Conservation (phyloP, 2,888 invertebrate genomes). For the Archips crataeganus region DNA sequence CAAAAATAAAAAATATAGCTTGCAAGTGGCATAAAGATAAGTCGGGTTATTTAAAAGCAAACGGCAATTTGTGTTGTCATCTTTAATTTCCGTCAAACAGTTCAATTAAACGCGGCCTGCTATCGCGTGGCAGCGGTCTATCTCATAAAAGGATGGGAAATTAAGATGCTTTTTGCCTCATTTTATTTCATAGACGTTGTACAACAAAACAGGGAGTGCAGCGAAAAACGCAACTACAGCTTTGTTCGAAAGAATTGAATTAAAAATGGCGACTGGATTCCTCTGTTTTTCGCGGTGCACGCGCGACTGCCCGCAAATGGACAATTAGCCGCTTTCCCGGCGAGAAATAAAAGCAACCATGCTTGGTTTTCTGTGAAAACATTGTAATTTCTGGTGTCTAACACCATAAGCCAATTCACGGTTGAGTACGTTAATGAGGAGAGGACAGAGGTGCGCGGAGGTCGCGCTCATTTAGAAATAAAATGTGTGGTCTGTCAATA, state of each 20-base stretch:
- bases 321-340: constrained; percentile 72
- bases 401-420: constrained; percentile 35
- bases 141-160: constrained; percentile 67
- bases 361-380: constrained; percentile 60
- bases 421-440: constrained; percentile 9
- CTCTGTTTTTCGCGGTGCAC: constrained; percentile 75
- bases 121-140: constrained; percentile 47
- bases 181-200: constrained; percentile 72
- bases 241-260: constrained; percentile 81
- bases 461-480: neutral
- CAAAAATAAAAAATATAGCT: too few species aligned
- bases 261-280: constrained; percentile 76
- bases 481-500: neutral
- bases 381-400: constrained; percentile 56
- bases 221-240: constrained; percentile 66
- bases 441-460: neutral
- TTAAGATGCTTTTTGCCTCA: constrained; percentile 69
- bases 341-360: constrained; percentile 51
- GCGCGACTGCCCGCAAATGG: constrained; percentile 80
- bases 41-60: neutral
- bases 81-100: constrained; percentile 14
- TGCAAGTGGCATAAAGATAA: too few species aligned
- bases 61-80: neutral
- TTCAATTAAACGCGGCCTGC: constrained; percentile 12
- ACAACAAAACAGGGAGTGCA: constrained; percentile 60